Conservation (phyloP, 1,140 invertebrate species). For the Lordiphosa collinella region DNA sequence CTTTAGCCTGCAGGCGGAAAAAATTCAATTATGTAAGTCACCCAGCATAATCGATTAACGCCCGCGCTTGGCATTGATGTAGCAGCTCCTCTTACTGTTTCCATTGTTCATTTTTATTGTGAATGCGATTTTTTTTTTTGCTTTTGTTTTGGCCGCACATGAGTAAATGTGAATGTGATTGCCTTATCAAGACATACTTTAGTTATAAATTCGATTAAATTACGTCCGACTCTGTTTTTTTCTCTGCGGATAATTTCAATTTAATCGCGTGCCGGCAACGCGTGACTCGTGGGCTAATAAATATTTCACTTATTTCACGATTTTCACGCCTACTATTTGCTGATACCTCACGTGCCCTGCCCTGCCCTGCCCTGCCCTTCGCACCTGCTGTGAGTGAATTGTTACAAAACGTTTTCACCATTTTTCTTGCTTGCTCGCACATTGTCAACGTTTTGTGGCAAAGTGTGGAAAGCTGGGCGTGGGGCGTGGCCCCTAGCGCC, state of each 20-base stretch:
- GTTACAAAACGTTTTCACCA: slow-evolving; percentile 70
- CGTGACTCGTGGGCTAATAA: slow-evolving; percentile 71
- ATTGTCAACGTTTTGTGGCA: slow-evolving; percentile 61
- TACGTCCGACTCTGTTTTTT: slow-evolving; percentile 2
- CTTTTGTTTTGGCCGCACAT: slow-evolving; percentile 13
- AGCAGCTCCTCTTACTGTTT: slow-evolving; percentile 27
- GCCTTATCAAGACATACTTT: slow-evolving; percentile 36
- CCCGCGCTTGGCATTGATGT: slow-evolving; percentile 54
- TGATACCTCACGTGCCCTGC: slow-evolving; percentile 5
- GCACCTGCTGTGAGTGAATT: slow-evolving; percentile 52
- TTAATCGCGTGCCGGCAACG: slow-evolving; percentile 62
- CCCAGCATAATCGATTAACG: slow-evolving; percentile 57
- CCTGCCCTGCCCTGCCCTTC: neutral
- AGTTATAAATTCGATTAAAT: slow-evolving; percentile 54
- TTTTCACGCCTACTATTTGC: slow-evolving; percentile 67
- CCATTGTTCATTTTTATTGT: slow-evolving; percentile 26
- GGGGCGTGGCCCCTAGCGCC: slow-evolving; percentile 32
- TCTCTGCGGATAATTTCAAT: slow-evolving; percentile 45
- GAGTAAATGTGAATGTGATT: slow-evolving; percentile 46
- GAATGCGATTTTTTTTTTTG: neutral
- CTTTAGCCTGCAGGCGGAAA: neutral
- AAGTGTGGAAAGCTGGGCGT: slow-evolving; percentile 48
- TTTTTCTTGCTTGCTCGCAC: slow-evolving; percentile 53
- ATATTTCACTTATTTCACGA: slow-evolving; percentile 74
- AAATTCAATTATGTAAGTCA: slow-evolving; percentile 66